phyloP scores from a whole-genome alignment of 2,113 vertebrate species.

The Ranitomeya imitator region DNA sequence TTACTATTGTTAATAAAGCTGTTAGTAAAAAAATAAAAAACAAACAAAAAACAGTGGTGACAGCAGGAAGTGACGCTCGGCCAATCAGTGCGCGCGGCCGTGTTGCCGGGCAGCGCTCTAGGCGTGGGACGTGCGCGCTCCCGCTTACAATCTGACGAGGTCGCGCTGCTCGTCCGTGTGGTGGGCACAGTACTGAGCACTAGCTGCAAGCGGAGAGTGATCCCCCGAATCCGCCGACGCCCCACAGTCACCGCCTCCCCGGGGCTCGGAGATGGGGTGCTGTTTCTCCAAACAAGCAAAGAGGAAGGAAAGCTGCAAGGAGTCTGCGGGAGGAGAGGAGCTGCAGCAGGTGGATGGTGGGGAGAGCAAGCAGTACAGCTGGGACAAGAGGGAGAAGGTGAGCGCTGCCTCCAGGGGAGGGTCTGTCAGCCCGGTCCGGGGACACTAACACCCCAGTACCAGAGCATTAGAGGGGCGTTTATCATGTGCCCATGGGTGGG shows the following conservation, averaged over 20 bases:
- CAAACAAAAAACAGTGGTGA: not conserved
- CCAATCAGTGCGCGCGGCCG: not conserved
- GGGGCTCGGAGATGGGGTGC: slow-evolving; percentile 71
- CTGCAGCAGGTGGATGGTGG: slow-evolving; percentile 66
- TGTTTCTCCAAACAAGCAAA: slow-evolving; percentile 79
- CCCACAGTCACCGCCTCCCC: not conserved
- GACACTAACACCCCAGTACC: too few species aligned
- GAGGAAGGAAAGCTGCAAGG: slow-evolving; percentile 71
- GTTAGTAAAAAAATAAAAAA: not conserved
- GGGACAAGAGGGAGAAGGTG: slow-evolving; percentile 82
- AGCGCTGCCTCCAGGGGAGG: not conserved
- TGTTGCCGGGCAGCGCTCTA: slow-evolving; percentile 32
- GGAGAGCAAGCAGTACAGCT: slow-evolving; percentile 80
- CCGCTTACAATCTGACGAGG: not conserved
- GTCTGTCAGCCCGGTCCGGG: too few species aligned
- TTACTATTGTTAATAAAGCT: slow-evolving; percentile 1
- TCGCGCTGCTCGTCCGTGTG: not conserved
- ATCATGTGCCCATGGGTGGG: too few species aligned
- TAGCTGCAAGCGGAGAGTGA: not conserved
- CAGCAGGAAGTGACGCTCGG: not conserved
- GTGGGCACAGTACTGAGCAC: not conserved
- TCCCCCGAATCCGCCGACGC: not conserved
- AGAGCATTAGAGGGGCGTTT: too few species aligned
- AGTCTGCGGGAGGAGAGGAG: slow-evolving; percentile 47
- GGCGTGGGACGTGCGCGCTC: not conserved